A percentile compares a stretch with the other conserved stretches of the same genome.
Conservation (phyloP, 53 echinoderm and acorn worm species). For the Stichopus horrens region DNA sequence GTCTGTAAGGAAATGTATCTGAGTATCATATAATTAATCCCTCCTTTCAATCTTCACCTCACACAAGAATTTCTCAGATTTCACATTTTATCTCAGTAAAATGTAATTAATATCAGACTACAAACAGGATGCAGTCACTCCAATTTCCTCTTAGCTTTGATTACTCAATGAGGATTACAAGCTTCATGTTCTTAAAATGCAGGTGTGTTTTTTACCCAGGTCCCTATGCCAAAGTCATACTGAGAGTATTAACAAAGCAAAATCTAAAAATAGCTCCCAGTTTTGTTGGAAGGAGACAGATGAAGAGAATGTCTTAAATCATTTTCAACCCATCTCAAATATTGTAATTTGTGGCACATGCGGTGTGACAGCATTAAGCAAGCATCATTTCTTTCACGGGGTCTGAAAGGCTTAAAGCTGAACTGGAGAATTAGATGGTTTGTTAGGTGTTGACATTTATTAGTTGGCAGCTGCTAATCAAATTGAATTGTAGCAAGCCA, state of each 20-base stretch:
- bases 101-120: background rate
- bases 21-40: too few relatives aligned
- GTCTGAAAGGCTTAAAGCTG: background rate
- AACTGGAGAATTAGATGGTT: background rate
- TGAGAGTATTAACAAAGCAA: background rate
- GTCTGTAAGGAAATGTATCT: too few relatives aligned
- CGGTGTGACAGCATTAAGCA: background rate
- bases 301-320: background rate
- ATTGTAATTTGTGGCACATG: background rate
- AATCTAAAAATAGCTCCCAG: background rate
- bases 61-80: background rate
- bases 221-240: background rate
- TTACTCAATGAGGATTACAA: background rate
- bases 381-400: background rate
- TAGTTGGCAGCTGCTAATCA: background rate
- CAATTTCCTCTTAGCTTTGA: background rate
- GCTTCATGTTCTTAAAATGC: background rate
- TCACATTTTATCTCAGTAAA: background rate
- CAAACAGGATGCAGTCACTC: background rate
- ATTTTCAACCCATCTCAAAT: background rate
- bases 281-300: background rate
- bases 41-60: too few relatives aligned
- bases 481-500: background rate
- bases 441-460: slow-evolving; percentile 3
- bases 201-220: background rate